Base-by-base conservation (phyloP, 2,113 vertebrate species). In the Australoheros scitulus region DNA sequence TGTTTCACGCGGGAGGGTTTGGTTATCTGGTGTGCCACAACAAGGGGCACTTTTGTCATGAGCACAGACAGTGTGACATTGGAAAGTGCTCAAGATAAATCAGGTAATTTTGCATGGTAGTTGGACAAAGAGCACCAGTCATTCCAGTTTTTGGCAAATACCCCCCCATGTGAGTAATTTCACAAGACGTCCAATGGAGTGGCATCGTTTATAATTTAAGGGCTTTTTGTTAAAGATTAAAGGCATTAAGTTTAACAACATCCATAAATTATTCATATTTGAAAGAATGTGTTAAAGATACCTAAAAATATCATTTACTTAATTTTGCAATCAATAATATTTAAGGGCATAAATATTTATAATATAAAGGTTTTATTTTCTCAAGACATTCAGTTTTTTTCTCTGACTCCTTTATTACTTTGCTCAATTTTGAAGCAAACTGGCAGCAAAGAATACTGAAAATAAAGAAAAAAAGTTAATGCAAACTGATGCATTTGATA, bases 71-170 rank as follows among this genome's bases (percentile, higher is more conserved):
- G 87, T 94, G 92, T 91, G 91, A 94, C 93, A 95, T 93, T 43
- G 83, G 88, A 90, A 90, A 93, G 88, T 86, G 86, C 81, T 83
- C 20, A 34, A 84, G 81, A 92, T 91, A 92, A 93, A 92, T 92
- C 92, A 91, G 90, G 89, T 93, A 77, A 96, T 95, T 95, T 93
- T 90, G 82, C 94, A 94, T 91, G 94, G 92, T 93, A 43, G 82
- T 82, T 81, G 80, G 77, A 95, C 93, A 95, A 95, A 93, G 93
- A 83, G 88, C n/a, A 24, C 79, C 80, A 86, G 83, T 77, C 92
- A 90, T 87, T 88, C 85, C 78, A 79, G 89, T 90, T 93, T 90
- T 91, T 91, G 84, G 84, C 85, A 70, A 84, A 90, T 76, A 82
- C 61, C 87, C 83, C 64, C 63, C 61, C 41, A 11, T 89, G 82